phyloP scores from a whole-genome alignment of 2,888 invertebrate species.

The Ochropacha duplaris region DNA sequence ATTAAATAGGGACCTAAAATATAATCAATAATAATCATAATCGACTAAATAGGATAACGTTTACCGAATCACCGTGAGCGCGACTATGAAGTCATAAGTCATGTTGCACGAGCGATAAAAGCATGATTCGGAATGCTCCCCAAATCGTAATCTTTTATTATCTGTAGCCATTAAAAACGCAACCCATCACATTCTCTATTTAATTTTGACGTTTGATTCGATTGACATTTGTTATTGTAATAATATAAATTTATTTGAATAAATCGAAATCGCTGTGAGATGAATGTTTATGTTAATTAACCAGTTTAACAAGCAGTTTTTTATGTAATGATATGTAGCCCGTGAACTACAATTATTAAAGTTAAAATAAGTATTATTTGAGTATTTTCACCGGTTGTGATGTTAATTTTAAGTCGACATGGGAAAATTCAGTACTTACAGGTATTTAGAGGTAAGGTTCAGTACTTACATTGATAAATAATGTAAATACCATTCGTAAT shows the following conservation, averaged over 20 bases:
- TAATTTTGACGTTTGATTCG: not conserved
- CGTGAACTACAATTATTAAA: not conserved
- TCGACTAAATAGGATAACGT: too few relatives aligned
- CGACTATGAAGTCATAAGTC: too few relatives aligned
- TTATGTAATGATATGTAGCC: not conserved
- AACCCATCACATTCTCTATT: too few relatives aligned
- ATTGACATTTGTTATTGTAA: not conserved
- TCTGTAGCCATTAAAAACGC: not conserved
- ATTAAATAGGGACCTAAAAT: too few relatives aligned
- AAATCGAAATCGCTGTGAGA: not conserved
- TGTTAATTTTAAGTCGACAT: constrained; percentile 68
- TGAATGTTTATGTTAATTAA: too few relatives aligned
- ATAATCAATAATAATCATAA: too few relatives aligned
- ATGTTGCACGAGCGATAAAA: too few relatives aligned
- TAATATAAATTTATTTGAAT: too few relatives aligned
- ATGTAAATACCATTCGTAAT: too few relatives aligned
- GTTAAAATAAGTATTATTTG: not conserved
- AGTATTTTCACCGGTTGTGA: constrained; percentile 56
- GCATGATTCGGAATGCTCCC: too few relatives aligned
- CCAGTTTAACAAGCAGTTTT: too few relatives aligned
- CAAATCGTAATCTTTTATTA: not conserved
- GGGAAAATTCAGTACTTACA: constrained; percentile 82
- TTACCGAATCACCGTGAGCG: too few relatives aligned
- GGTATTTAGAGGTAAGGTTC: constrained; percentile 76
- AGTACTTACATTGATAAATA: not conserved